Evolutionary conservation across 1,140 invertebrate species (phyloP), one percentile per base, ranked within the genome.

Genomic region (Drosophila murphyi): DNA sequence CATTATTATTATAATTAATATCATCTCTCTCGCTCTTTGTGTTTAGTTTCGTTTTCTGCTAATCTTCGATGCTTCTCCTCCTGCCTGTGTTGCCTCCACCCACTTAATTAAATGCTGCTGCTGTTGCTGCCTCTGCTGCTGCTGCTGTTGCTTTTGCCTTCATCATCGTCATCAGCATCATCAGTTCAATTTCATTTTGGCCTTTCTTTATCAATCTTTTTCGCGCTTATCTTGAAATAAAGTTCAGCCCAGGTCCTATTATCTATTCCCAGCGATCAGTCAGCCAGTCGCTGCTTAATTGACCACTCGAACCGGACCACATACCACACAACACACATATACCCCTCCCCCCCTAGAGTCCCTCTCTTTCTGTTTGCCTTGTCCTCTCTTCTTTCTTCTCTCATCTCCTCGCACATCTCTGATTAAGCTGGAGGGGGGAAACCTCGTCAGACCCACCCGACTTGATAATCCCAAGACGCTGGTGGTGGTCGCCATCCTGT

Each of bases 201-300:
- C 60, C 57, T 78, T 71, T 76, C 79, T 83, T 85, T 86, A 89
- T 89, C 85, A 89, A 89, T 89, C 85, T 76, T 52, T 55, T 51
- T 52, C 48, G 50, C 43, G 50, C 70, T 69, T 77, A 78, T 56
- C 85, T 89, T 89, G 52, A 65, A 81, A 78, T 90, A 89, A 81
- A 85, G 86, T 89, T 89, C 86, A 90, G 65, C 71, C 72, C 68
- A 69, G 85, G 80, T 90, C 81, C 81, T 81, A 81, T 89, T 89
- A 89, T 89, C 85, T 89, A 81, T 89, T 79, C 81, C 65, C 81
- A 71, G 85, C 85, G 85, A 89, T 89, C 85, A 82, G 83, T 76
- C 57, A 72, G 61, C 45, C 62, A 62, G 73, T 78, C 73, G 48
- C 43, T 56, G 75, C 90, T 89, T 89, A 89, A 89, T 89, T 89